Conservation (phyloP, 2,888 invertebrate species). For the Orthosia incerta region DNA sequence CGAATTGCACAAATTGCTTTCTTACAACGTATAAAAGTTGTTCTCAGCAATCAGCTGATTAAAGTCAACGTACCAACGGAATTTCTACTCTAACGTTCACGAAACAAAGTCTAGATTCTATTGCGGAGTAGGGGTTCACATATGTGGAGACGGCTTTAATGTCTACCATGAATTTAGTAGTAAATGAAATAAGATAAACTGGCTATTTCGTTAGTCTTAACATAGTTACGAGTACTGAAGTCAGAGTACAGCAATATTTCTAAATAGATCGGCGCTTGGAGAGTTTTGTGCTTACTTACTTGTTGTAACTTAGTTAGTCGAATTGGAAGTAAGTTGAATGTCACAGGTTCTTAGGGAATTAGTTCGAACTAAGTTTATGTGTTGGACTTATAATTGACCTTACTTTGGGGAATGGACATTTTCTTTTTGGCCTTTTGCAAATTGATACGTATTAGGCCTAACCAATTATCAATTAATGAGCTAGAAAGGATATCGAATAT, state of each 20-base stretch:
- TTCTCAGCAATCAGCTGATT: slow-evolving; percentile 71
- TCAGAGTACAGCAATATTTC: slow-evolving; percentile 54
- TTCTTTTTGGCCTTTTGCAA: background rate
- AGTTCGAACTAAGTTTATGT: slow-evolving; percentile 27
- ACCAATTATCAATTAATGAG: no score
- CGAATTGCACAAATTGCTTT: slow-evolving; percentile 79
- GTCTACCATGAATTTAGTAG: slow-evolving; percentile 64
- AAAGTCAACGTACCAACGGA: slow-evolving; percentile 52
- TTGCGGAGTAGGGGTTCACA: slow-evolving; percentile 29
- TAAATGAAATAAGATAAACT: slow-evolving; percentile 66
- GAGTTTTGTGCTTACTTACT: slow-evolving; percentile 34
- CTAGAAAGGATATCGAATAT: no score
- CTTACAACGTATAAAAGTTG: slow-evolving; percentile 83
- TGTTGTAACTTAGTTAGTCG: slow-evolving; percentile 34
- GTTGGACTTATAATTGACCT: slow-evolving; percentile 31
- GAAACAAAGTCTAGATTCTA: slow-evolving; percentile 46
- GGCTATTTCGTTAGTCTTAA: slow-evolving; percentile 62
- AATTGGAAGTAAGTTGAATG: slow-evolving; percentile 40
- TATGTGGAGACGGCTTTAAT: slow-evolving; percentile 65
- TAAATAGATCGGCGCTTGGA: slow-evolving; percentile 45
- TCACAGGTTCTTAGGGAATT: slow-evolving; percentile 37
- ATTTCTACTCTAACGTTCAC: slow-evolving; percentile 34
- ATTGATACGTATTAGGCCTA: no score
- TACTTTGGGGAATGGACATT: background rate
- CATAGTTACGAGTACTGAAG: slow-evolving; percentile 55